A percentile compares a stretch with the other conserved stretches of the same genome.
Evolutionary conservation across 2,888 invertebrate species (phyloP).

Genomic region (Drosophila tanythrix): DNA sequence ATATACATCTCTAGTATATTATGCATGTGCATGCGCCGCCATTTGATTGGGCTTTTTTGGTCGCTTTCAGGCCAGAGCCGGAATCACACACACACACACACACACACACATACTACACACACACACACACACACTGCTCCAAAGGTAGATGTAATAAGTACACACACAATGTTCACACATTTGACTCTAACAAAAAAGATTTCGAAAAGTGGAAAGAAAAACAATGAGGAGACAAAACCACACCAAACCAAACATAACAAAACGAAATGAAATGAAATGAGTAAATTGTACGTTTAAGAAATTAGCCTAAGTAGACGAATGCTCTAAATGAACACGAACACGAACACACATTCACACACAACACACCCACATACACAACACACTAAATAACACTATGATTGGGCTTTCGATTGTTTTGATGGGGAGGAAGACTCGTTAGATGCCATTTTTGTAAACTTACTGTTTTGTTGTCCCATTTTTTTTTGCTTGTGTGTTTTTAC

Average conservation of each 20-base stretch:
- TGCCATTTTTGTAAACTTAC: conserved; percentile 51
- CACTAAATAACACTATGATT: conserved; percentile 32
- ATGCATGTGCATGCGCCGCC: conserved; percentile 53
- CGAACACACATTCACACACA: conserved; percentile 13
- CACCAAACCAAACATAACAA: conserved; percentile 44
- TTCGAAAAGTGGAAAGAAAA: conserved; percentile 48
- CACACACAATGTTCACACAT: conserved; percentile 65
- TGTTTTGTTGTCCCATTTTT: conserved; percentile 29
- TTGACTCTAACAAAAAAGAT: conserved; percentile 59
- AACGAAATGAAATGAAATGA: conserved; percentile 62
- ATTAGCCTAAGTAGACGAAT: conserved; percentile 79
- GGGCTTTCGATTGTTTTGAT: conserved; percentile 53
- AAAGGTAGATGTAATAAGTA: conserved; percentile 80
- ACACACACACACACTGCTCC: conserved; percentile 66
- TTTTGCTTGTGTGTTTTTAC: conserved; percentile 43
- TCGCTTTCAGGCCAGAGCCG: conserved; percentile 33
- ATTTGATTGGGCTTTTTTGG: conserved; percentile 45
- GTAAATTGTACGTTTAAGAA: conserved; percentile 74
- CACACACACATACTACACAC: conserved; percentile 10
- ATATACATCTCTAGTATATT: conserved; percentile 4
- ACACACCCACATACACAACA: conserved; percentile 8
- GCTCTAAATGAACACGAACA: conserved; percentile 66
- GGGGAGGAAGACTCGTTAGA: conserved; percentile 30
- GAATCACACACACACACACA: conserved; percentile 25
- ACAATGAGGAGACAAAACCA: conserved; percentile 25